Percentiles rank a stretch among this genome's conserved stretches.
phyloP scores from a whole-genome alignment of 2,888 invertebrate species.

The Trachelus tabidus region DNA sequence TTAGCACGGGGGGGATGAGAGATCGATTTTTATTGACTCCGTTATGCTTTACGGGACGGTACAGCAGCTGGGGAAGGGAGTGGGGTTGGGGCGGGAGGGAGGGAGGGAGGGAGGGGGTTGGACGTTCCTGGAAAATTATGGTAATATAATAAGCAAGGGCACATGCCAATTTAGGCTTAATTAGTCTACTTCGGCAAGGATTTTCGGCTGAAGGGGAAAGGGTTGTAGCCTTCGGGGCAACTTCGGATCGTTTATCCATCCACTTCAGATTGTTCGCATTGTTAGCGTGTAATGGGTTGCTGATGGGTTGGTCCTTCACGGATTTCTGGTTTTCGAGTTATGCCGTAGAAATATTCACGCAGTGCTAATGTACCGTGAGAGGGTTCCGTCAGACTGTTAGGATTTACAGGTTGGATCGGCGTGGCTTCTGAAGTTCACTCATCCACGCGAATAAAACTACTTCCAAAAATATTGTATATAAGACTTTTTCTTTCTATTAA shows the following conservation, averaged over 20 bases:
- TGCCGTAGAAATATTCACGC: slow-evolving; percentile 1
- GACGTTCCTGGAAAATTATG: neutral
- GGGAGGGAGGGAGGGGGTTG: neutral
- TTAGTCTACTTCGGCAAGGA: slow-evolving; percentile 16
- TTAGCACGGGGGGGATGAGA: neutral
- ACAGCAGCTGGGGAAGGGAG: no score
- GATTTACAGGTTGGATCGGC: neutral
- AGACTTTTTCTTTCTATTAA: neutral
- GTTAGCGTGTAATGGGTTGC: slow-evolving; percentile 23
- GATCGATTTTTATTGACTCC: neutral
- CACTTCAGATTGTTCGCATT: slow-evolving; percentile 26
- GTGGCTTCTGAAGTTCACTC: neutral
- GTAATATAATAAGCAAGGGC: slow-evolving; percentile 15
- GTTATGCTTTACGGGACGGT: neutral
- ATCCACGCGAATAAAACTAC: neutral
- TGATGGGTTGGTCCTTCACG: slow-evolving; percentile 20
- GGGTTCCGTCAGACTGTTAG: neutral
- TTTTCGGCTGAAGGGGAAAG: slow-evolving; percentile 11
- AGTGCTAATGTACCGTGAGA: neutral
- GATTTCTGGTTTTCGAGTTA: slow-evolving; percentile 22
- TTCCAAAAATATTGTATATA: neutral
- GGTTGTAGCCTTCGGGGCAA: slow-evolving; percentile 19
- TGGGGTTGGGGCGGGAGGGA: neutral
- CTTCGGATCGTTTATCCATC: slow-evolving; percentile 13
- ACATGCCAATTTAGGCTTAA: slow-evolving; percentile 19